phyloP scores from a whole-genome alignment of 2,113 vertebrate genomes.

The Corvus moneduloides region DNA sequence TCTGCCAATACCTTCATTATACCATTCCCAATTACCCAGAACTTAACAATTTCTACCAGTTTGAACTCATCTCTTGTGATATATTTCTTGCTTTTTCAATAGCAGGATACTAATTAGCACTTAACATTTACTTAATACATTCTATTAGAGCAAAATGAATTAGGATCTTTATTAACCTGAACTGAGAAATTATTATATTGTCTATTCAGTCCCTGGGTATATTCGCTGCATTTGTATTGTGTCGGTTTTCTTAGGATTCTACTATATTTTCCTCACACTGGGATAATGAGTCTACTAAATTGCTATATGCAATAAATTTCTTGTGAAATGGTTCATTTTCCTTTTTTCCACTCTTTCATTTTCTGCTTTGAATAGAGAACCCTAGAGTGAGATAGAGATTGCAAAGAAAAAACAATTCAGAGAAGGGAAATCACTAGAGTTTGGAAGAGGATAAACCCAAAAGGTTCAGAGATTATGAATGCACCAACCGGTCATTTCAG shows the following conservation, averaged over 20 bases:
- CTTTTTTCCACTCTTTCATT: slow-evolving; percentile 50
- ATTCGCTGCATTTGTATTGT: slow-evolving; percentile 42
- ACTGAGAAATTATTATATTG: slow-evolving; percentile 7
- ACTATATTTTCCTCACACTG: slow-evolving; percentile 59
- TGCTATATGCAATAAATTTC: slow-evolving; percentile 69
- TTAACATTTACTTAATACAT: slow-evolving; percentile 46
- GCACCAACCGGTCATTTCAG: slow-evolving; percentile 36
- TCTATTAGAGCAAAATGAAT: slow-evolving; percentile 22
- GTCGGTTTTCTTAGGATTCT: slow-evolving; percentile 60
- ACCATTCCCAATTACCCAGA: not conserved
- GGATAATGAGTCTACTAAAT: slow-evolving; percentile 67
- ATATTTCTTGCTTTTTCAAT: not conserved
- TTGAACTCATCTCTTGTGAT: not conserved
- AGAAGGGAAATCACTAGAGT: slow-evolving; percentile 50
- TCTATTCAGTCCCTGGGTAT: not conserved
- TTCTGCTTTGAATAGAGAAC: slow-evolving; percentile 53
- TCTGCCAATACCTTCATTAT: not conserved
- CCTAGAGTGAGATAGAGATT: slow-evolving; percentile 61
- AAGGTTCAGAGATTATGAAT: slow-evolving; percentile 31
- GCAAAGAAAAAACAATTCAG: slow-evolving; percentile 44
- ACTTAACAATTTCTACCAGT: not conserved
- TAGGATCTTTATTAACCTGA: slow-evolving; percentile 40
- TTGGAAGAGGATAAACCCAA: slow-evolving; percentile 41
- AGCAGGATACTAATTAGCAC: slow-evolving; percentile 56
- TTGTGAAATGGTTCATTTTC: slow-evolving; percentile 60